Conservation (phyloP, 2,797 vertebrate genomes). For the Lycodopsis pacificus region DNA sequence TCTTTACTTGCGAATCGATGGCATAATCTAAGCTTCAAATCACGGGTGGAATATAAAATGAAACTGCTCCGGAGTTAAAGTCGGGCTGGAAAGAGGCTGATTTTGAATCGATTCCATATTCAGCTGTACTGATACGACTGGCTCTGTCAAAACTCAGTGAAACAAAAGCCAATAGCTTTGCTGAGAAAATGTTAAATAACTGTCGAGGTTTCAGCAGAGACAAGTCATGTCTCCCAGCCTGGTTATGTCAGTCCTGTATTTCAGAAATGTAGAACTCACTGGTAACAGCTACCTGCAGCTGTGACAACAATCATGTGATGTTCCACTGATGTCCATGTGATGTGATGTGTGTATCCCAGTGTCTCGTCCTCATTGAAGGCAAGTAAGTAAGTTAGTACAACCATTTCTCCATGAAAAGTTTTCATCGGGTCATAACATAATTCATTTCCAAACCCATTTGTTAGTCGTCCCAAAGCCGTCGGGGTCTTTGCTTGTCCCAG, state of each 20-base stretch:
- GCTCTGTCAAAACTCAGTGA: slow-evolving; percentile 16
- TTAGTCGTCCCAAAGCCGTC: slow-evolving; percentile 40
- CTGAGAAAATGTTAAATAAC: slow-evolving; percentile 24
- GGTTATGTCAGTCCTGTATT: slow-evolving; percentile 2
- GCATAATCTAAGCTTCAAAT: slow-evolving; percentile 44
- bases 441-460: slow-evolving; percentile 49
- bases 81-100: not conserved
- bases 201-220: slow-evolving; percentile 19
- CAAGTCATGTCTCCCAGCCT: not conserved
- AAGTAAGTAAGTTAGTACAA: slow-evolving; percentile 19
- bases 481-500: slow-evolving; percentile 33
- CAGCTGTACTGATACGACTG: not conserved
- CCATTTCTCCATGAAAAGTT: slow-evolving; percentile 30
- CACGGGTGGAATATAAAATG: slow-evolving; percentile 35
- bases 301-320: not conserved
- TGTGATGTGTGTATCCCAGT: not conserved
- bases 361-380: slow-evolving; percentile 2
- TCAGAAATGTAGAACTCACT: not conserved
- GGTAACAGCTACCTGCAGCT: not conserved
- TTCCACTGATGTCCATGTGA: not conserved
- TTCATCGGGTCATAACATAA: slow-evolving; percentile 45
- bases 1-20: slow-evolving; percentile 60
- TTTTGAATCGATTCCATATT: slow-evolving; percentile 4
- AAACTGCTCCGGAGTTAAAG: slow-evolving; percentile 24
- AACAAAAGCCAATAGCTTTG: not conserved